These are phyloP conservation scores for Spinibarbus caldwelli DNA, from an alignment of 2,797 vertebrate species.

Conservation along the genomic window DNA sequence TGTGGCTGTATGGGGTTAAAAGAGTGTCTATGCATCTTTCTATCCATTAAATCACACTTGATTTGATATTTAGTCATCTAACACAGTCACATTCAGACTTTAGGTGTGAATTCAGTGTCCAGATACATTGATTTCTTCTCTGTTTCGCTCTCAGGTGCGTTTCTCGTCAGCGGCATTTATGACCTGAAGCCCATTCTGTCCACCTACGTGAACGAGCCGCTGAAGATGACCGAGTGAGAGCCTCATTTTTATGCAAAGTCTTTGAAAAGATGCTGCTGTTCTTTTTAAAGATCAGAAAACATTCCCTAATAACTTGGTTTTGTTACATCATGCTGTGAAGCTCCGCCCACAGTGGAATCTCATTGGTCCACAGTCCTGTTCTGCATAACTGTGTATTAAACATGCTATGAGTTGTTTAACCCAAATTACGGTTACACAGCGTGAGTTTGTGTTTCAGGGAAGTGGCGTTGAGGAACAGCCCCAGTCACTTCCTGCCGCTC, in stretches of 20 bases:
- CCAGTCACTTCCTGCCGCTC: constrained; percentile 70
- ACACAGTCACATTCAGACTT: too few relatives aligned
- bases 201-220: constrained; percentile 82
- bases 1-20: too few relatives aligned
- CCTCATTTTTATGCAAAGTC: not conserved
- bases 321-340: not conserved
- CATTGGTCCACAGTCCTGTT: not conserved
- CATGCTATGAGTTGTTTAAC: not conserved
- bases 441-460: constrained; percentile 74
- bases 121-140: too few relatives aligned
- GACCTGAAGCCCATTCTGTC: constrained; percentile 87
- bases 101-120: too few relatives aligned
- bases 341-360: not conserved
- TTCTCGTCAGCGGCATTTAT: constrained; percentile 92
- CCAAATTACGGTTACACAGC: not conserved
- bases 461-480: constrained; percentile 88
- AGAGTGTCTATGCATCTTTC: too few relatives aligned
- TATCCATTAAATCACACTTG: too few relatives aligned
- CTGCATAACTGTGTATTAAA: not conserved
- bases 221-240: constrained; percentile 86
- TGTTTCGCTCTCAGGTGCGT: constrained; percentile 74
- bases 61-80: too few relatives aligned
- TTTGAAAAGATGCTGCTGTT: not conserved
- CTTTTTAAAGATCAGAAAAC: not conserved
- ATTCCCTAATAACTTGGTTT: too few relatives aligned